A percentile compares a stretch with the other conserved stretches of the same genome.
Evolutionary conservation across 2,888 invertebrate genomes (phyloP).

Genomic region (Bembecia ichneumoniformis): DNA sequence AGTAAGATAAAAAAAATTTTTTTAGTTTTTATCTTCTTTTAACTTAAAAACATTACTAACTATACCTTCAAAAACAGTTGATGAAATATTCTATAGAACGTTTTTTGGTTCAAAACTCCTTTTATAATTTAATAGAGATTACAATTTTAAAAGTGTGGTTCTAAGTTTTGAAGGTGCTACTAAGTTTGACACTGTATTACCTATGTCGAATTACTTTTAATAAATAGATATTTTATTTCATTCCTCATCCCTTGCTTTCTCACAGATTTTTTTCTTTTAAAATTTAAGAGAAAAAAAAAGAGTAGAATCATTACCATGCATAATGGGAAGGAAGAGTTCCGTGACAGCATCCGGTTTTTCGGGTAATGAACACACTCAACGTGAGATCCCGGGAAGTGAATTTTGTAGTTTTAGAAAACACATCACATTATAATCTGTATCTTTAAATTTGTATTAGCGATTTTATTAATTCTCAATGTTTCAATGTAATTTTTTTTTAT

Average conservation of each 20-base stretch:
- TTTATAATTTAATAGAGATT: too few relatives aligned
- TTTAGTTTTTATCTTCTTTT: too few relatives aligned
- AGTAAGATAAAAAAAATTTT: too few relatives aligned
- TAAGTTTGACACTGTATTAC: too few relatives aligned
- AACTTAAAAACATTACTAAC: too few relatives aligned
- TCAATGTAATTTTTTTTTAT: too few relatives aligned
- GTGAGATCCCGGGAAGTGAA: background rate
- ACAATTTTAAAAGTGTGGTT: too few relatives aligned
- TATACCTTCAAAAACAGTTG: too few relatives aligned
- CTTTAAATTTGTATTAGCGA: background rate
- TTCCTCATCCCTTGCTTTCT: background rate
- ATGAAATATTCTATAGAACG: too few relatives aligned
- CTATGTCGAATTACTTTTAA: too few relatives aligned
- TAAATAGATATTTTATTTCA: background rate
- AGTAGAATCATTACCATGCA: conserved; percentile 50
- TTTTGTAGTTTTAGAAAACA: background rate
- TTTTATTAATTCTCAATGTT: background rate
- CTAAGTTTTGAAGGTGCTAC: too few relatives aligned
- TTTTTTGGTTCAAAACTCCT: too few relatives aligned
- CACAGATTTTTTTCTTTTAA: background rate
- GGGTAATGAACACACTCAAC: conserved; percentile 24
- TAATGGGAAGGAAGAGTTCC: conserved; percentile 60
- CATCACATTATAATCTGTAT: background rate
- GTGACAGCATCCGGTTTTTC: conserved; percentile 45
- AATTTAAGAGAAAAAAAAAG: conserved; percentile 24